Evolutionary conservation across 2,797 vertebrate species (phyloP).

Genomic region (Semaprochilodus insignis): DNA sequence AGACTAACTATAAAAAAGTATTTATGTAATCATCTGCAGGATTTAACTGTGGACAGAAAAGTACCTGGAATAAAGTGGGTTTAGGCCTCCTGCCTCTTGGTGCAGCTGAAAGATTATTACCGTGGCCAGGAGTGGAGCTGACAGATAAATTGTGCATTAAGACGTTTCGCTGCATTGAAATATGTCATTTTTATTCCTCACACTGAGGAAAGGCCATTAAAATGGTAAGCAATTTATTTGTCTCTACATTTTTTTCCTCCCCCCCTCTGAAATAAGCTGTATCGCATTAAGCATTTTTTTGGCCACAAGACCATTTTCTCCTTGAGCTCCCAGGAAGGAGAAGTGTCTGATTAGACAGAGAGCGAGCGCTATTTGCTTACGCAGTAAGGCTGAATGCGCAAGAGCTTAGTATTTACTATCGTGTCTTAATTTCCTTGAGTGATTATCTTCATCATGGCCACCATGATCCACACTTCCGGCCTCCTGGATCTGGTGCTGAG

Average conservation of each 20-base stretch:
- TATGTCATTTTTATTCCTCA: slow-evolving; percentile 73
- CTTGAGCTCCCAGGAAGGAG: slow-evolving; percentile 75
- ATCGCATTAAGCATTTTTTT: slow-evolving; percentile 65
- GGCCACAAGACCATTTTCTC: slow-evolving; percentile 74
- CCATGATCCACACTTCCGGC: slow-evolving; percentile 60
- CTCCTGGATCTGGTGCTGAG: slow-evolving; percentile 31
- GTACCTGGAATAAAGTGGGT: slow-evolving; percentile 78
- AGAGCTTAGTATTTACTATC: slow-evolving; percentile 67
- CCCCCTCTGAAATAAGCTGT: slow-evolving; percentile 61
- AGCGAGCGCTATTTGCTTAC: slow-evolving; percentile 80
- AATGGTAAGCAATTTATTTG: slow-evolving; percentile 80
- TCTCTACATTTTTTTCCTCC: slow-evolving; percentile 63
- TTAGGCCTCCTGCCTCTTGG: slow-evolving; percentile 73
- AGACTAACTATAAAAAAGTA: slow-evolving; percentile 74
- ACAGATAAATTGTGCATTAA: slow-evolving; percentile 80
- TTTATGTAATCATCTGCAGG: slow-evolving; percentile 77
- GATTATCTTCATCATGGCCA: slow-evolving; percentile 79
- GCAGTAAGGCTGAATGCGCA: slow-evolving; percentile 79
- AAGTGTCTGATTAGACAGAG: slow-evolving; percentile 79
- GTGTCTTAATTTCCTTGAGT: slow-evolving; percentile 76
- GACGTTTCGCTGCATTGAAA: slow-evolving; percentile 77
- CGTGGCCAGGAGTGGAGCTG: slow-evolving; percentile 72
- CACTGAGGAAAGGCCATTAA: slow-evolving; percentile 70
- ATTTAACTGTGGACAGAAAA: slow-evolving; percentile 71
- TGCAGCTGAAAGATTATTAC: slow-evolving; percentile 76